Conservation (phyloP, 2,888 invertebrate species). For the Strigamia maritima region DNA sequence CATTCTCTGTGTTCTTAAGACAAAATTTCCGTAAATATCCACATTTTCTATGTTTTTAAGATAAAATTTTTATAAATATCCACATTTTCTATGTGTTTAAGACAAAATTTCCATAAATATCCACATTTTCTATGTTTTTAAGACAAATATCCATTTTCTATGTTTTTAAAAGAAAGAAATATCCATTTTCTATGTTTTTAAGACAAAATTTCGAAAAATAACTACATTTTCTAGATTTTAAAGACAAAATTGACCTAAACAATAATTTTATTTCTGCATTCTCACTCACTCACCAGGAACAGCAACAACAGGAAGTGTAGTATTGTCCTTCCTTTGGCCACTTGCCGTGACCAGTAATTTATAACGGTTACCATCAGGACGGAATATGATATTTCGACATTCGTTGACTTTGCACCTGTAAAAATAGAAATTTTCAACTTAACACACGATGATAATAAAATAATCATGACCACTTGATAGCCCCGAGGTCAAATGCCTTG, state of each 20-base stretch:
- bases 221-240: background rate
- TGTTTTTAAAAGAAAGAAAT: too few relatives aligned
- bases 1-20: too few relatives aligned
- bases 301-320: slow-evolving; percentile 22
- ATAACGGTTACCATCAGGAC: slow-evolving; percentile 1
- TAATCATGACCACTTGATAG: background rate
- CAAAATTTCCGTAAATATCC: too few relatives aligned
- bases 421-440: background rate
- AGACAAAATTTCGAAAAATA: too few relatives aligned
- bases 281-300: slow-evolving; percentile 18
- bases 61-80: too few relatives aligned
- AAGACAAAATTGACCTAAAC: background rate
- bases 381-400: background rate
- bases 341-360: background rate
- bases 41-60: too few relatives aligned
- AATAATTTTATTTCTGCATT: background rate
- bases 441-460: background rate
- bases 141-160: too few relatives aligned
- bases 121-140: too few relatives aligned
- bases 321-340: background rate
- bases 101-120: too few relatives aligned
- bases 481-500: slow-evolving; percentile 2
- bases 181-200: too few relatives aligned
- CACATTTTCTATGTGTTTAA: too few relatives aligned
- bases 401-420: background rate